A percentile compares a stretch with the other conserved stretches of the same genome.
Conservation (phyloP, 37 sponge, comb jelly and placozoan species). For the Amphimedon queenslandica region DNA sequence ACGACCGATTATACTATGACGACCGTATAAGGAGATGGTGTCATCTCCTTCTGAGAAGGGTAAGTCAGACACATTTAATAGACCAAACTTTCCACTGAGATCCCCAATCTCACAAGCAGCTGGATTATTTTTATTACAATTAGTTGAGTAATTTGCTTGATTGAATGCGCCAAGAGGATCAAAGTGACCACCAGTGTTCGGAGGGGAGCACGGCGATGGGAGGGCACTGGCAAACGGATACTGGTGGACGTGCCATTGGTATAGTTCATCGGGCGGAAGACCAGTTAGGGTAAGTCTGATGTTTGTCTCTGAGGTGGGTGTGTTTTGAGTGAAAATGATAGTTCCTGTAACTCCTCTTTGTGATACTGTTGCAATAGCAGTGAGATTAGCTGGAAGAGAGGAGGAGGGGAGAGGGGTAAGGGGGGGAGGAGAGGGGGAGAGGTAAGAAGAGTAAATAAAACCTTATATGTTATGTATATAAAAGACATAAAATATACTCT, state of each 20-base stretch:
- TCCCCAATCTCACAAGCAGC: slow-evolving; percentile 60
- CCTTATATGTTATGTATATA: too few relatives aligned
- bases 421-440: too few relatives aligned
- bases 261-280: background rate
- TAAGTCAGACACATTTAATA: background rate
- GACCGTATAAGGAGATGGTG: slow-evolving; percentile 34
- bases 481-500: too few relatives aligned
- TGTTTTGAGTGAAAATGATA: slow-evolving; percentile 42
- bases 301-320: slow-evolving; percentile 9
- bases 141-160: slow-evolving; percentile 1
- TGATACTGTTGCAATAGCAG: slow-evolving; percentile 26
- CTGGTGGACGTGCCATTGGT: slow-evolving; percentile 59
- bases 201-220: slow-evolving; percentile 17
- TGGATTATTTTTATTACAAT: slow-evolving; percentile 15
- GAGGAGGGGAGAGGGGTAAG: too few relatives aligned
- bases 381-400: too few relatives aligned
- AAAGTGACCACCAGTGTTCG: slow-evolving; percentile 31
- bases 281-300: slow-evolving; percentile 32
- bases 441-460: too few relatives aligned
- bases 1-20: slow-evolving; percentile 60
- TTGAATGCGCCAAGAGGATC: slow-evolving; percentile 42
- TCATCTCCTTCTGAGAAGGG: background rate
- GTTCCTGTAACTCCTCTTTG: slow-evolving; percentile 49
- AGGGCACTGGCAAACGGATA: slow-evolving; percentile 20
- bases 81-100: slow-evolving; percentile 62